Percentiles rank a stretch among this genome's conserved stretches.
These are phyloP conservation scores for Rhea pennata DNA, from an alignment of 2,113 vertebrate genomes.

Conservation along the genomic window DNA sequence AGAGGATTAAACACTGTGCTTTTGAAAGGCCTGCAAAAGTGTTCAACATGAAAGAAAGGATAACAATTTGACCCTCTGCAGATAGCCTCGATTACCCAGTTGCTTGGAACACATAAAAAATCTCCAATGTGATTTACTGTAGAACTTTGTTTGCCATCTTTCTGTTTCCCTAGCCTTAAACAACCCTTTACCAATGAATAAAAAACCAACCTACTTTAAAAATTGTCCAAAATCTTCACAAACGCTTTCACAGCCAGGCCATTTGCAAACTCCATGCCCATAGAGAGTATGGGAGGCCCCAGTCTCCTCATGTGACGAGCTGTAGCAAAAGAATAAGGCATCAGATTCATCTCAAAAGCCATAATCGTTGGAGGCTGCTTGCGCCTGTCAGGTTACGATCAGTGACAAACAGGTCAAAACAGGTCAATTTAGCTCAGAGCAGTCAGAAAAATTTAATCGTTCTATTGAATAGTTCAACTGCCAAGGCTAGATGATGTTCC, in stretches of 20 bases:
- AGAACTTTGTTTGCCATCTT: constrained; percentile 12
- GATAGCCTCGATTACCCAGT: constrained; percentile 39
- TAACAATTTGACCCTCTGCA: constrained; percentile 21
- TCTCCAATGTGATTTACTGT: background rate
- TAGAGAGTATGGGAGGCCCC: constrained; percentile 96
- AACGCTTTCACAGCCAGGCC: constrained; percentile 98
- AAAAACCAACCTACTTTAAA: constrained; percentile 92
- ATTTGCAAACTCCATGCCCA: constrained; percentile 98
- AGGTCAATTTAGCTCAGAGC: constrained; percentile 84
- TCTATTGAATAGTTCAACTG: constrained; percentile 86
- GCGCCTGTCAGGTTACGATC: constrained; percentile 85
- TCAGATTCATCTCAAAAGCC: constrained; percentile 83
- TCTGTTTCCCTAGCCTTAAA: background rate
- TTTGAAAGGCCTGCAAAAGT: constrained; percentile 51
- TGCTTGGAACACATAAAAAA: constrained; percentile 39
- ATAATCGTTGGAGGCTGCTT: constrained; percentile 82
- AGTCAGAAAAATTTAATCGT: constrained; percentile 87
- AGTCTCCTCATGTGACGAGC: constrained; percentile 95
- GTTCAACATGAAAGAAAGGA: constrained; percentile 40
- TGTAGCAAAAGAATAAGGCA: constrained; percentile 77
- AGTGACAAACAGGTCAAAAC: constrained; percentile 86
- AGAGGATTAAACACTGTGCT: constrained; percentile 43
- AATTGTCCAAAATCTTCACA: constrained; percentile 99
- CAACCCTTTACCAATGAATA: background rate
- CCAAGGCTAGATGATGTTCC: constrained; percentile 86